Conservation (phyloP, 2,888 invertebrate species). For the Hyposoter didymator region DNA sequence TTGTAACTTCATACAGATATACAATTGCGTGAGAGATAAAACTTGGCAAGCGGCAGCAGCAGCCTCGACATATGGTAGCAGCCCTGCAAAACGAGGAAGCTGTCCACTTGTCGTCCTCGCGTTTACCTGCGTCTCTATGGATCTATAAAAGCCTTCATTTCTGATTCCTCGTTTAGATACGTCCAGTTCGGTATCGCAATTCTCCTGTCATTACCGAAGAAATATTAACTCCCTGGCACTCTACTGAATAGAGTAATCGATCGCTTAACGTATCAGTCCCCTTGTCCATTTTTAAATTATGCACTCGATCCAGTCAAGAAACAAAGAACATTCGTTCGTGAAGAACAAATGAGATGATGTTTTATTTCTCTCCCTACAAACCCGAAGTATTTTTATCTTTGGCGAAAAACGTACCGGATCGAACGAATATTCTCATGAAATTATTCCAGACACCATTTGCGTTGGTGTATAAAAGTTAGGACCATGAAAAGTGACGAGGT, state of each 20-base stretch:
- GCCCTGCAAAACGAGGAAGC: slow-evolving; percentile 70
- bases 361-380: background rate
- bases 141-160: slow-evolving; percentile 50
- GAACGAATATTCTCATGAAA: background rate
- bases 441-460: background rate
- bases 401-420: background rate
- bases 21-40: slow-evolving; percentile 4
- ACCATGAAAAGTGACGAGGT: background rate
- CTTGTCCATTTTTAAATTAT: background rate
- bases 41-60: background rate
- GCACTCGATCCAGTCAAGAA: background rate
- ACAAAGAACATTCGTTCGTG: background rate
- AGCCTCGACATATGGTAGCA: slow-evolving; percentile 40
- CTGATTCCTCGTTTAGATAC: slow-evolving; percentile 47
- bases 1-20: slow-evolving; percentile 51
- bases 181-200: slow-evolving; percentile 23
- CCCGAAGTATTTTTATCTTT: background rate
- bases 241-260: slow-evolving; percentile 26
- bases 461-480: slow-evolving; percentile 5
- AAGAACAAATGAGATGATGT: background rate
- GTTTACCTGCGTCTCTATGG: slow-evolving; percentile 57
- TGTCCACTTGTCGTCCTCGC: slow-evolving; percentile 65
- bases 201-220: slow-evolving; percentile 22
- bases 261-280: background rate
- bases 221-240: slow-evolving; percentile 3